phyloP scores from a whole-genome alignment of 2,113 vertebrate species.

The Nansenia antarctica region DNA sequence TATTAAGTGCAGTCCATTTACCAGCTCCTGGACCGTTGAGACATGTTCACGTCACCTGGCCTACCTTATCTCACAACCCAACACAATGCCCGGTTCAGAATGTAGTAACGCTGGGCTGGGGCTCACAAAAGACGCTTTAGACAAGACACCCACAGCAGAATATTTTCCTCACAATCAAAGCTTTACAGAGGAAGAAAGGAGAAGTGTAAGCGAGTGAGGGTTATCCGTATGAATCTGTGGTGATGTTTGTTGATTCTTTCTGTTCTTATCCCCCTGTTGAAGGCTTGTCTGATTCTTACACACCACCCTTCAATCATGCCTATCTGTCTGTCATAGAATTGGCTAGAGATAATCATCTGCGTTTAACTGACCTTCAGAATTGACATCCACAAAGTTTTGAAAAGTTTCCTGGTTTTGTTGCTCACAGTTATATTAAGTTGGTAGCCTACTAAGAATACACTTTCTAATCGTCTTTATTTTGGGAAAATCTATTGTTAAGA shows the following conservation, averaged over 20 bases:
- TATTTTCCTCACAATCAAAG: slow-evolving; percentile 66
- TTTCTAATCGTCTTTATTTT: no score
- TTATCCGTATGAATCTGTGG: slow-evolving; percentile 68
- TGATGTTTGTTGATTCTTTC: slow-evolving; percentile 30
- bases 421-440: no score
- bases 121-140: slow-evolving; percentile 46
- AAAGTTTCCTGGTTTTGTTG: no score
- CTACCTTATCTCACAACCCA: slow-evolving; percentile 53
- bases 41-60: slow-evolving; percentile 57
- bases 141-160: slow-evolving; percentile 55
- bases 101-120: slow-evolving; percentile 39
- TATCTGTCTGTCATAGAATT: slow-evolving; percentile 56
- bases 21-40: slow-evolving; percentile 4
- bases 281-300: slow-evolving; percentile 63
- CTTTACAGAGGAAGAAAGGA: slow-evolving; percentile 61
- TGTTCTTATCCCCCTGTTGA: slow-evolving; percentile 55
- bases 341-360: slow-evolving; percentile 51
- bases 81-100: slow-evolving; percentile 53
- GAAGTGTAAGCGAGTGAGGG: slow-evolving; percentile 41
- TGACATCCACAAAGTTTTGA: no score
- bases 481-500: neutral
- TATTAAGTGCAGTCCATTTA: no score
- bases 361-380: slow-evolving; percentile 63
- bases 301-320: slow-evolving; percentile 43
- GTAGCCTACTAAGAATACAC: no score